Conservation (phyloP, 2,113 vertebrate species). For the Pelvicachromis taeniatus region DNA sequence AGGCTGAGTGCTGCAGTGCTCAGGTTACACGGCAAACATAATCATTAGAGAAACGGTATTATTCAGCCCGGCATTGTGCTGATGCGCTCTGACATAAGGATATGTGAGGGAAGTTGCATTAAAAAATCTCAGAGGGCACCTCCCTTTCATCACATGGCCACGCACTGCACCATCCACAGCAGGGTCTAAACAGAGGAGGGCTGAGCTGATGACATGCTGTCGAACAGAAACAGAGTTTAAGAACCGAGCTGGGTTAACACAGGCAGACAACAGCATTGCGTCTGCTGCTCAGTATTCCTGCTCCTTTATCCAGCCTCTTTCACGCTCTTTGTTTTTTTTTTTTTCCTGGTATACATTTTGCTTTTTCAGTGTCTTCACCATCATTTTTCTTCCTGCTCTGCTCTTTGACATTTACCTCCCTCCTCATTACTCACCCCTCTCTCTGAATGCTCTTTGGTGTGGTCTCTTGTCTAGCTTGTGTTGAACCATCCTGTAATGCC, state of each 20-base stretch:
- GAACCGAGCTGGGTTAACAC: conserved; percentile 8
- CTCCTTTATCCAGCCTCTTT: background rate
- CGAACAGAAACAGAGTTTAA: background rate
- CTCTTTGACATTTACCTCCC: conserved; percentile 30
- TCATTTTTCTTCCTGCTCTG: conserved; percentile 19
- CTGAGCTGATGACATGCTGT: conserved; percentile 32
- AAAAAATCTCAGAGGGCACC: conserved; percentile 13
- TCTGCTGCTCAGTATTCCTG: background rate
- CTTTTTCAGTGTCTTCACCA: background rate
- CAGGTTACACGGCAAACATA: conserved; percentile 19
- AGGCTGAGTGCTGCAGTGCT: conserved; percentile 23
- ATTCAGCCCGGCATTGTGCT: background rate
- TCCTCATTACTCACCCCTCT: conserved; percentile 34
- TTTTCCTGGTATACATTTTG: background rate
- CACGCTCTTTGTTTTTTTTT: background rate
- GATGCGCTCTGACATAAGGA: conserved; percentile 24
- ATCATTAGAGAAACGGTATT: conserved; percentile 10
- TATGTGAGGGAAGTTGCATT: conserved; percentile 19
- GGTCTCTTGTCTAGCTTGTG: conserved; percentile 31
- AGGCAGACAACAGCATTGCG: conserved; percentile 1
- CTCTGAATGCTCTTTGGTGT: conserved; percentile 16
- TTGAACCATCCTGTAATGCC: conserved; percentile 38
- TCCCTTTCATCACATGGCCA: conserved; percentile 36
- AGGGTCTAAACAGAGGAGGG: conserved; percentile 3
- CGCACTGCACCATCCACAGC: conserved; percentile 25